Evolutionary conservation across 2,113 vertebrate genomes (phyloP), one percentile per base, ranked within the genome.

Genomic region (Spilogale gracilis): DNA sequence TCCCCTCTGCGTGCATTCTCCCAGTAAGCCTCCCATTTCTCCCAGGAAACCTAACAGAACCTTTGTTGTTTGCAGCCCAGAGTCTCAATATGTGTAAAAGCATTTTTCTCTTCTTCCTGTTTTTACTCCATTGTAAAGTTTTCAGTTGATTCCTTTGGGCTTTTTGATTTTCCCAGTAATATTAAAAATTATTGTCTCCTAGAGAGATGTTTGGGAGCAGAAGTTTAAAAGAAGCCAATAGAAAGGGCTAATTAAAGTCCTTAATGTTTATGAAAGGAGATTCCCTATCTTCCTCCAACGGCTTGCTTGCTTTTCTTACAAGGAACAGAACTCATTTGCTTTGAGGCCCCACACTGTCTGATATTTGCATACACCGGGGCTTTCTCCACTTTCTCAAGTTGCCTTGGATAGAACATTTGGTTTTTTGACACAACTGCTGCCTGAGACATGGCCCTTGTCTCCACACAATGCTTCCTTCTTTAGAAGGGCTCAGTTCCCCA

Each of bases 161-260:
- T 92, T 95, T 93, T 93, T 56, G 4, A 32, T 93, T 97, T 96
- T 73, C 48, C 48, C 73, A 94, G 56, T 82, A 69, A 83, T n/a
- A 86, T 69, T 83, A 27, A 30, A 90, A 71, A 52, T 63, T 74
- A 50, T 56, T 69, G 20, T 96, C 60, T 80, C 2, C 5, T 21
- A 82, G 71, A 96, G 82, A 69, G 45, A 71, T 86, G 63, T 65
- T 78, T 95, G 58, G 60, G 43, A 67, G 27, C 48, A 95, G 58
- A 93, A 82, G 25, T 95, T 95, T 48, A 90, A 83, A 79, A 86
- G 23, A 92, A 78, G 76, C 13, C 50, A 95, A 60, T 43, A 95
- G 61, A 94, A 69, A 92, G 43, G 63, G 25, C 17, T 92, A 60
- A 79, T 87, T 95, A 87, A 82, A 87, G 60, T 56, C 8, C 73